Base-by-base conservation (phyloP, 2,888 invertebrate genomes). In the Ophion slaviceki region DNA sequence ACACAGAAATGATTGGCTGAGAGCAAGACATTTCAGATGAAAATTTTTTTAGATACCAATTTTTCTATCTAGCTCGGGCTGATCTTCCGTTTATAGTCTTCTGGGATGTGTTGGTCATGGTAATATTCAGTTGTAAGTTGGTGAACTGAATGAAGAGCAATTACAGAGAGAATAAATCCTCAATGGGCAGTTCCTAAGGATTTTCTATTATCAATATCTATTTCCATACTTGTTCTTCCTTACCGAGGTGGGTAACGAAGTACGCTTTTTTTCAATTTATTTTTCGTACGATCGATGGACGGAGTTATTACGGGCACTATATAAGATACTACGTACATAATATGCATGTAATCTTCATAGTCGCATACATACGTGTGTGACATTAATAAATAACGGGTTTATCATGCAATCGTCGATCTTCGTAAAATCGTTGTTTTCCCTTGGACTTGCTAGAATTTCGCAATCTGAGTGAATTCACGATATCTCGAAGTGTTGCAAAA, bases 251-350 rank as follows among this genome's bases (percentile, higher is more conserved):
- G 76, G 67, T 71, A 82, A 24, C 36, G 71, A 57, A 80, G 40
- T 67, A 45, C 3, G 47, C 14, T 79, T 70, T 71, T 70, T 62
- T 36, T 62, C 20, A 28, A 76, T 8, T 32, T 32, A 2, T 32
- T 76, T 75, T 62, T 70, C 68, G 61, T 57, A 62, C 66, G 78
- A 82, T 86, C 79, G 70, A 85, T 88, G 88, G 88, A 89, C 89
- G 89, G 89, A 88, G 79, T 88, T 78, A 66, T 89, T 74, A 59
- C 80, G 86, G 87, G 86, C 86, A 79, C 86, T 84, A 86, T 62
- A 61, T 40, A 61, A 66, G 71, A 32, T 32, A 66, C 32, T 76
- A 66, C 64, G 32, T 64, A 75, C 17, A n/a, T 62, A 28, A 14
- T 11, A 10, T 36, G 36, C 32, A 71, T 71, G 32, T 14, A 57